Evolutionary conservation across 1,140 invertebrate genomes (phyloP).

Genomic region (Zaprionus ornatus): DNA sequence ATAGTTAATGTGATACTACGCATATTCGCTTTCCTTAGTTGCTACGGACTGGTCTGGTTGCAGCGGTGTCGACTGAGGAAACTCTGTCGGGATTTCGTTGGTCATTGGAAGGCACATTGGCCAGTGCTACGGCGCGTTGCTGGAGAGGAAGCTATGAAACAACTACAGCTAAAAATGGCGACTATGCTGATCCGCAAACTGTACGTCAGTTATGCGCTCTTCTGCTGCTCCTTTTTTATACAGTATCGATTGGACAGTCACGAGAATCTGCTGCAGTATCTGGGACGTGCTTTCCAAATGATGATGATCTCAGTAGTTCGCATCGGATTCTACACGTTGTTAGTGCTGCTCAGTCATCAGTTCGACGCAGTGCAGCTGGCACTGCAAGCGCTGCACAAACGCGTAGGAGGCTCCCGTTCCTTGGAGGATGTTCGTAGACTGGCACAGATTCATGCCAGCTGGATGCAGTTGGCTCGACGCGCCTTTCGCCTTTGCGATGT

Average conservation of each 20-base stretch:
- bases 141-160: conserved; percentile 2
- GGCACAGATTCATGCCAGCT: conserved; percentile 38
- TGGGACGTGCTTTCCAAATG: conserved; percentile 7
- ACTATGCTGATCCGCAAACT: conserved; percentile 5
- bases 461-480: conserved; percentile 25
- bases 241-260: conserved; percentile 37
- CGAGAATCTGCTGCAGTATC: neutral
- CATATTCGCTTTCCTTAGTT: neutral
- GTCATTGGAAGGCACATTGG: conserved; percentile 17
- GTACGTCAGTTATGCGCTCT: conserved; percentile 18
- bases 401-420: neutral
- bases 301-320: conserved; percentile 25
- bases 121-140: conserved; percentile 12
- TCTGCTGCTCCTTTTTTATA: conserved; percentile 23
- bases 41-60: conserved; percentile 53
- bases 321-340: conserved; percentile 25
- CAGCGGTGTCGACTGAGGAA: conserved; percentile 29
- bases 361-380: conserved; percentile 50
- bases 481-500: conserved; percentile 46
- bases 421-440: conserved; percentile 19
- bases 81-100: conserved; percentile 24
- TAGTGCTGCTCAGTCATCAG: conserved; percentile 49
- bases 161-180: conserved; percentile 12
- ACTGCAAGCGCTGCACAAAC: conserved; percentile 4
- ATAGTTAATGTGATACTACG: conserved; percentile 12